Conservation (phyloP, 2,797 vertebrate genomes). For the Falco peregrinus region DNA sequence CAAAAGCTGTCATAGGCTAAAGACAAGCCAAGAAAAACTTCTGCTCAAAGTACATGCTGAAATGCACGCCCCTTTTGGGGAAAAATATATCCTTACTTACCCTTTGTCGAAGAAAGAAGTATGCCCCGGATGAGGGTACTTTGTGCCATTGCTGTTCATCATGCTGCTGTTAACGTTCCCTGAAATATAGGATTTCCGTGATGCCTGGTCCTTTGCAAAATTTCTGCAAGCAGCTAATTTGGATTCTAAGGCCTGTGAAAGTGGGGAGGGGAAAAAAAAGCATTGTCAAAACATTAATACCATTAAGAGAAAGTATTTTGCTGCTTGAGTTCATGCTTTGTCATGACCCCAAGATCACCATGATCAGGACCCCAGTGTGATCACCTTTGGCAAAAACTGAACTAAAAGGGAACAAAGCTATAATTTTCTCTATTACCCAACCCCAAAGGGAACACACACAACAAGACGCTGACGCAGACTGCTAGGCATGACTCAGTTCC, state of each 20-base stretch:
- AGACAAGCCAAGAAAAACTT: not conserved
- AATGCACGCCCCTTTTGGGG: not conserved
- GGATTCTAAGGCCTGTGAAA: slow-evolving; percentile 91
- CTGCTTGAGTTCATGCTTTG: not conserved
- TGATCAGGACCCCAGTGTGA: not conserved
- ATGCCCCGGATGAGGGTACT: slow-evolving; percentile 91
- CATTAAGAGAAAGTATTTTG: not conserved
- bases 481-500: not conserved
- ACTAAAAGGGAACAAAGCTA: not conserved
- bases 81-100: slow-evolving; percentile 77
- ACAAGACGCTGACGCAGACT: not conserved
- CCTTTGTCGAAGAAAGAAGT: slow-evolving; percentile 95
- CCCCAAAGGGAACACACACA: not conserved
- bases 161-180: slow-evolving; percentile 84
- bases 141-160: slow-evolving; percentile 82
- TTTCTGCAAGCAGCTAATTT: slow-evolving; percentile 97
- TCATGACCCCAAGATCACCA: not conserved
- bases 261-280: not conserved
- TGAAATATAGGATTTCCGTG: slow-evolving; percentile 87
- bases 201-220: slow-evolving; percentile 96
- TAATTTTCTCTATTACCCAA: not conserved
- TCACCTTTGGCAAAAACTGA: not conserved
- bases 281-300: not conserved
- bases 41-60: not conserved
- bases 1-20: not conserved